A percentile compares a stretch with the other conserved stretches of the same genome.
Evolutionary conservation across 2,797 vertebrate genomes (phyloP).

Genomic region (Semotilus atromaculatus): DNA sequence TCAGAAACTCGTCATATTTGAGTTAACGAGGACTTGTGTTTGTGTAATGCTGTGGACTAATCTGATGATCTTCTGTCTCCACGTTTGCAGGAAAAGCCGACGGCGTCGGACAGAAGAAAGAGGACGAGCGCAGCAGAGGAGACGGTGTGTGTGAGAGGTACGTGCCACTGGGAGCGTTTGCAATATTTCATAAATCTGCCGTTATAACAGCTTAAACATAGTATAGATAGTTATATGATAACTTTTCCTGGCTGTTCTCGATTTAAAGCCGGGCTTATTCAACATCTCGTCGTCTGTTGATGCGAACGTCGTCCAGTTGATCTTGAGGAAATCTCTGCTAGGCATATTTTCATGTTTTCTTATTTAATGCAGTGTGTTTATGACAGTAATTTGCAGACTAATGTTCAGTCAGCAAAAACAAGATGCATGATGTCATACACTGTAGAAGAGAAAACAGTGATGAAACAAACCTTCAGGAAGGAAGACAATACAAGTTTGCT

Average conservation of each 20-base stretch:
- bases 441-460: background rate
- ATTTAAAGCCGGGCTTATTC: background rate
- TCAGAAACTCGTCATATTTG: background rate
- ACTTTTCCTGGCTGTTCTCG: background rate
- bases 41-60: background rate
- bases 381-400: too few relatives aligned
- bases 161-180: background rate
- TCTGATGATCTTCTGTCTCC: background rate
- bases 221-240: background rate
- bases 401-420: background rate
- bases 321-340: background rate
- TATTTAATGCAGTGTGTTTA: background rate
- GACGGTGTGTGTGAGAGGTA: conserved; percentile 67
- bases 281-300: background rate
- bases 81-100: conserved; percentile 68
- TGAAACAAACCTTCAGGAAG: background rate
- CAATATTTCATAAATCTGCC: background rate
- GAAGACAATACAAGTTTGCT: background rate
- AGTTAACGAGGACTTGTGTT: background rate
- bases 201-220: too few relatives aligned
- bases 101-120: conserved; percentile 65
- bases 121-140: conserved; percentile 50
- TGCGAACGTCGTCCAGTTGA: background rate
- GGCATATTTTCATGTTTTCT: background rate
- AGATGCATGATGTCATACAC: background rate